These are phyloP conservation scores for Dendrolimus pini DNA, from an alignment of 2,888 invertebrate genomes.

Conservation along the genomic window DNA sequence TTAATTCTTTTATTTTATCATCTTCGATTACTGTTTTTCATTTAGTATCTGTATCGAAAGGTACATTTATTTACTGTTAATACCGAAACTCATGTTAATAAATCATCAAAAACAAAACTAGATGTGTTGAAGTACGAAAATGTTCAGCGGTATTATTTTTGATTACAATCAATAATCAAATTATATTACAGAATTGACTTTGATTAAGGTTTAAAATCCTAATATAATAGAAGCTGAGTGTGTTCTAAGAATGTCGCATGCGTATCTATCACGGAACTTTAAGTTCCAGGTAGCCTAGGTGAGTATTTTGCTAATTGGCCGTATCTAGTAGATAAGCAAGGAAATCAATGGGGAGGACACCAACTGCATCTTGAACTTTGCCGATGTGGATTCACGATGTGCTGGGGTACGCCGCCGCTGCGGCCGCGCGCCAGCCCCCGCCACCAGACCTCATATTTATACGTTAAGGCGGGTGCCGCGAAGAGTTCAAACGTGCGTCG, in stretches of 20 bases:
- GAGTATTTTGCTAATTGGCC: constrained; percentile 68
- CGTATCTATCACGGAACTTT: constrained; percentile 46
- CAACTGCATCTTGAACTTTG: constrained; percentile 71
- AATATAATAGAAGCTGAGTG: no score
- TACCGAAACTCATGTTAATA: no score
- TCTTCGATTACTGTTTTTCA: no score
- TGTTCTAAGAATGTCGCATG: constrained; percentile 26
- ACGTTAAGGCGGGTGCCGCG: constrained; percentile 68
- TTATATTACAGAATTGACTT: no score
- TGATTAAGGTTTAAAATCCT: no score
- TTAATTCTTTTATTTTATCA: no score
- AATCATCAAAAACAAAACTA: no score
- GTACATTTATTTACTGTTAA: no score
- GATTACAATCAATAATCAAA: no score
- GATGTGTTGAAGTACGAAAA: no score
- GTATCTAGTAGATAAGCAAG: constrained; percentile 66
- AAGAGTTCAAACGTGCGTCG: constrained; percentile 75
- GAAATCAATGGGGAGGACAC: constrained; percentile 72
- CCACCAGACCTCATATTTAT: constrained; percentile 74
- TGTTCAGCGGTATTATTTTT: no score
- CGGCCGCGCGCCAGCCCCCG: constrained; percentile 66
- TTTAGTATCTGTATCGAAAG: no score
- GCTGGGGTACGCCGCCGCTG: constrained; percentile 60
- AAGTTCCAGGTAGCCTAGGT: constrained; percentile 46
- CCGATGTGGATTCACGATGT: constrained; percentile 70